These are phyloP conservation scores for Pseudoatta argentina DNA, from an alignment of 1,140 invertebrate species.

Conservation along the genomic window DNA sequence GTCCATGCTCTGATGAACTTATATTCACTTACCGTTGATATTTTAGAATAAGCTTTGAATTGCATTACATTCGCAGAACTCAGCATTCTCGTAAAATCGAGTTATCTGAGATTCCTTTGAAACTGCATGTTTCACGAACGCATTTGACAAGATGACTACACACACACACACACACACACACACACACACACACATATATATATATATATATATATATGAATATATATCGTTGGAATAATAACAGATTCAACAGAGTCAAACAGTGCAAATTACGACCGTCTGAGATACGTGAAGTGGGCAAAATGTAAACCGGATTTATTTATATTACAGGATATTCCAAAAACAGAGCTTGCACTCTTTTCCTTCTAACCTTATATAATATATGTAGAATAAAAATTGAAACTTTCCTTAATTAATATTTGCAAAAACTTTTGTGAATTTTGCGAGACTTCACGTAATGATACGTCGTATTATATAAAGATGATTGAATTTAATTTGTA, in stretches of 20 bases:
- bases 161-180: too few relatives aligned
- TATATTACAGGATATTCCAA: neutral
- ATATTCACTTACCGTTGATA: constrained; percentile 53
- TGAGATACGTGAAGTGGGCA: constrained; percentile 9
- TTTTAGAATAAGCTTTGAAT: constrained; percentile 62
- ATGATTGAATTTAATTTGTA: constrained; percentile 27
- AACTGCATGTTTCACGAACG: constrained; percentile 37
- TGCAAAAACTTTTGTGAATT: neutral
- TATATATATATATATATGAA: neutral
- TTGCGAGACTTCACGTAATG: neutral
- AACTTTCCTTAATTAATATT: constrained; percentile 4
- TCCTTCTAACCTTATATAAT: neutral
- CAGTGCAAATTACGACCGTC: constrained; percentile 37
- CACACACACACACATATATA: too few relatives aligned
- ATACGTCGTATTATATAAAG: constrained; percentile 1
- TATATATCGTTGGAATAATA: constrained; percentile 38
- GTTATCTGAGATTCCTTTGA: constrained; percentile 59
- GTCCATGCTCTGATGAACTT: constrained; percentile 58
- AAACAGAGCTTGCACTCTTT: neutral
- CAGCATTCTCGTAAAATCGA: constrained; percentile 55
- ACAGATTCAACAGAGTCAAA: constrained; percentile 37
- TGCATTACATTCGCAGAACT: constrained; percentile 29
- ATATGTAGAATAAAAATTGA: neutral
- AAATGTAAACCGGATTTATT: constrained; percentile 32
- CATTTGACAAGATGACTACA: constrained; percentile 44